A percentile compares a stretch with the other conserved stretches of the same genome.
Conservation (phyloP, 2,888 invertebrate species). For the Cepaea hortensis region DNA sequence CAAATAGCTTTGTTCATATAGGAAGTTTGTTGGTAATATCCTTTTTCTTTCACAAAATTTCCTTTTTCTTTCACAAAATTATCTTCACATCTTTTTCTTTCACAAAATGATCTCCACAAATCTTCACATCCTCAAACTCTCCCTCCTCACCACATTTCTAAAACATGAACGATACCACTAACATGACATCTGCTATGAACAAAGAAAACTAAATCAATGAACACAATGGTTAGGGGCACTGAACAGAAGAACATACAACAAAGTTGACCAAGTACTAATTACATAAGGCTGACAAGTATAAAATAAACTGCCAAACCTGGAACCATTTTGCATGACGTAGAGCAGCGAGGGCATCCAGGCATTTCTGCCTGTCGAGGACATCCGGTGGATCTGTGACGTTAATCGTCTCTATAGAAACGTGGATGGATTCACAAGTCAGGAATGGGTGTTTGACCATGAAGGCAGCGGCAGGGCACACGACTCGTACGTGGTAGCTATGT, state of each 20-base stretch:
- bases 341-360: constrained; percentile 99
- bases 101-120: no score
- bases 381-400: constrained; percentile 85
- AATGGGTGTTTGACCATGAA: constrained; percentile 77
- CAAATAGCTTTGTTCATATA: neutral
- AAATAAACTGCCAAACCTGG: constrained; percentile 86
- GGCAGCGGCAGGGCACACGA: constrained; percentile 31
- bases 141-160: no score
- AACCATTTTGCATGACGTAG: constrained; percentile 99
- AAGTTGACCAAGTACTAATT: constrained; percentile 17
- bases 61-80: no score
- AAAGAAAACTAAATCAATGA: constrained; percentile 19
- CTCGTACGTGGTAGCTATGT: neutral
- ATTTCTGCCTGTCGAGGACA: constrained; percentile 98
- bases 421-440: constrained; percentile 52
- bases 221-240: constrained; percentile 27
- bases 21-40: neutral
- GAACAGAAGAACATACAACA: constrained; percentile 11
- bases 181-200: constrained; percentile 16
- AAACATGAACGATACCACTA: neutral
- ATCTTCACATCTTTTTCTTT: no score
- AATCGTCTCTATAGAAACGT: constrained; percentile 75
- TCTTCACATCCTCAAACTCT: no score
- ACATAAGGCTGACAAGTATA: constrained; percentile 51
- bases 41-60: neutral